These are phyloP conservation scores for Pachypanchax playfairii DNA, from an alignment of 2,113 vertebrate species.

Conservation along the genomic window DNA sequence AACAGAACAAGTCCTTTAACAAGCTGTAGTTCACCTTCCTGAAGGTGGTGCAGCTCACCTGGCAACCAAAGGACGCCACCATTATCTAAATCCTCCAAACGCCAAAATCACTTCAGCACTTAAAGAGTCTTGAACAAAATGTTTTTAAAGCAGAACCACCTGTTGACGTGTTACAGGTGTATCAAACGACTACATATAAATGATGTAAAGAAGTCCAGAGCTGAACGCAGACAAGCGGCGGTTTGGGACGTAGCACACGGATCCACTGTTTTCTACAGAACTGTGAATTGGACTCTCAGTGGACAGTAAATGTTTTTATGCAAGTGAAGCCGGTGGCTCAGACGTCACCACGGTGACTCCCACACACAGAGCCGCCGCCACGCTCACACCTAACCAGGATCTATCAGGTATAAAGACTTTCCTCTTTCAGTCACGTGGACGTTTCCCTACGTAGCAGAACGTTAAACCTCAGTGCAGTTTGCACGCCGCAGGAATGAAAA, in stretches of 20 bases:
- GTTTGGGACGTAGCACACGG: slow-evolving; percentile 55
- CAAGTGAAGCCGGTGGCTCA: slow-evolving; percentile 62
- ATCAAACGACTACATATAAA: slow-evolving; percentile 68
- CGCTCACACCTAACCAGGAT: slow-evolving; percentile 66
- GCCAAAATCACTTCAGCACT: slow-evolving; percentile 72
- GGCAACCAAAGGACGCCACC: slow-evolving; percentile 73
- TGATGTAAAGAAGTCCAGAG: slow-evolving; percentile 19
- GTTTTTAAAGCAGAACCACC: slow-evolving; percentile 59
- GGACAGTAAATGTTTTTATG: slow-evolving; percentile 61
- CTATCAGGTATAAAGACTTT: slow-evolving; percentile 70
- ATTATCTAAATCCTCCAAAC: slow-evolving; percentile 23
- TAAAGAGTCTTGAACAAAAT: slow-evolving; percentile 26
- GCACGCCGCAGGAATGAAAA: slow-evolving; percentile 23
- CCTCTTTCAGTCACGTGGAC: slow-evolving; percentile 27
- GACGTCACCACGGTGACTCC: slow-evolving; percentile 28
- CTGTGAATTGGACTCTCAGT: slow-evolving; percentile 73
- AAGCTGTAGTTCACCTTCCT: slow-evolving; percentile 36
- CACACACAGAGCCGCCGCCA: slow-evolving; percentile 24
- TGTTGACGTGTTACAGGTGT: too few species aligned
- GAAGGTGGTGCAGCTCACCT: slow-evolving; percentile 33
- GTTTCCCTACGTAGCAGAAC: slow-evolving; percentile 59
- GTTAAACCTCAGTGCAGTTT: slow-evolving; percentile 64
- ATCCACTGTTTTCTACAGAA: slow-evolving; percentile 64
- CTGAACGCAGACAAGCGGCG: not conserved
- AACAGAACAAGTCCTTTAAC: slow-evolving; percentile 7